phyloP scores from a whole-genome alignment of 2,797 vertebrate species.

The Streptopelia turtur region DNA sequence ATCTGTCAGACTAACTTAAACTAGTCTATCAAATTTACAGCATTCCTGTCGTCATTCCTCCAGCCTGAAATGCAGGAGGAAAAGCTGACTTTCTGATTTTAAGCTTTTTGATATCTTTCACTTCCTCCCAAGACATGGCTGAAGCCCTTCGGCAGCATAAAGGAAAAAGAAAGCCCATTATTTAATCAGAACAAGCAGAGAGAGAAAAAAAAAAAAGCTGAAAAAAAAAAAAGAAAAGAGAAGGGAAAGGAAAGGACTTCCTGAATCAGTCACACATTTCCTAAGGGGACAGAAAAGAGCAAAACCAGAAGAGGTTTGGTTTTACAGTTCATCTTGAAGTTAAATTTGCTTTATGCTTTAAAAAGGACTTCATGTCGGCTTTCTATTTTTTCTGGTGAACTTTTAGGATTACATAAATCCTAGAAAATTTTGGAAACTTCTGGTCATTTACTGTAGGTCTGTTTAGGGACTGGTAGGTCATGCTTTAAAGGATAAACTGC shows the following conservation, averaged over 20 bases:
- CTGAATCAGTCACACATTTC: conserved; percentile 28
- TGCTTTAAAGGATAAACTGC: background rate
- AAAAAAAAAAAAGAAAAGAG: background rate
- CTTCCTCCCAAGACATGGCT: background rate
- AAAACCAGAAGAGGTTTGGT: conserved; percentile 11
- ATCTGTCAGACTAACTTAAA: background rate
- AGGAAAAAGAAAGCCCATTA: background rate
- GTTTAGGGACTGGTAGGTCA: background rate
- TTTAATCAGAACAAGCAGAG: background rate
- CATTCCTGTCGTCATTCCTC: background rate
- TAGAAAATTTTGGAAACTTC: background rate
- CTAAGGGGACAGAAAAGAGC: background rate
- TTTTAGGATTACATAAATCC: background rate
- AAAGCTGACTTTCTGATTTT: conserved; percentile 12
- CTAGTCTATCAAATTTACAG: background rate
- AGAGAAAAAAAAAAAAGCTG: background rate
- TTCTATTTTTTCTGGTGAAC: background rate
- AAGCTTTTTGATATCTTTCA: conserved; percentile 11
- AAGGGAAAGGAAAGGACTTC: conserved; percentile 36
- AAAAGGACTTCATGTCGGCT: background rate
- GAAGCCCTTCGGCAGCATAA: background rate
- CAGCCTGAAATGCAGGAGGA: background rate
- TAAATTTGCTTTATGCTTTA: background rate
- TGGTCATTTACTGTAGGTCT: background rate
- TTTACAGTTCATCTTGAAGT: background rate